Conservation (phyloP, 2,888 invertebrate species). For the Synergus gifuensis region DNA sequence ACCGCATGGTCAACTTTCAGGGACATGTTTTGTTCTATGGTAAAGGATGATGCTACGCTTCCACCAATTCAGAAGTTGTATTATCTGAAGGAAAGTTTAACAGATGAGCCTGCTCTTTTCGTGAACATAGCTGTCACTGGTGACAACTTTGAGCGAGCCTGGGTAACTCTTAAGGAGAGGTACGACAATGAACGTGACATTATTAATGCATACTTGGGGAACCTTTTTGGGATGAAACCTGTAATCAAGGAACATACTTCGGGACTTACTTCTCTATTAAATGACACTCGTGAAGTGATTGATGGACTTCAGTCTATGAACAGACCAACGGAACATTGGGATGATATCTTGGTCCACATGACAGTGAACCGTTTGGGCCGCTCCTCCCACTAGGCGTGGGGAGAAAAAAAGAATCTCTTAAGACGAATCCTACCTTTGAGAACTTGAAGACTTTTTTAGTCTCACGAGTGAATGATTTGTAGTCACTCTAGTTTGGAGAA, state of each 20-base stretch:
- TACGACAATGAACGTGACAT: constrained; percentile 7
- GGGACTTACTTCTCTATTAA: not conserved
- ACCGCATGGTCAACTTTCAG: not conserved
- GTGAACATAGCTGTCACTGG: too few species aligned
- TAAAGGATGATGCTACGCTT: not conserved
- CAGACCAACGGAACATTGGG: constrained; percentile 35
- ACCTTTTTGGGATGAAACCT: constrained; percentile 18
- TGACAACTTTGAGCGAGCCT: too few species aligned
- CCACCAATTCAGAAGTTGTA: too few species aligned
- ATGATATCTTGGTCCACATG: constrained; percentile 43
- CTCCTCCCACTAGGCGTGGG: constrained; percentile 43
- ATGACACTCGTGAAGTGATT: constrained; percentile 37
- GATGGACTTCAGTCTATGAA: constrained; percentile 23
- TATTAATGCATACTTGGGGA: not conserved
- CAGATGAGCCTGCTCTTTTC: too few species aligned
- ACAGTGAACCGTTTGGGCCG: constrained; percentile 41
- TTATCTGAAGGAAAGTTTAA: too few species aligned
- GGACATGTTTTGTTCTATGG: too few species aligned
- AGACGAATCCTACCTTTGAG: constrained; percentile 32
- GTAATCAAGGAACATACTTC: too few species aligned
- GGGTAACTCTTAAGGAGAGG: too few species aligned
- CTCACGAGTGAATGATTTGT: too few species aligned
- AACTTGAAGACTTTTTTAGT: too few species aligned
- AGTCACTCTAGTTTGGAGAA: too few species aligned
- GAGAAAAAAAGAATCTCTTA: constrained; percentile 11